phyloP scores from a whole-genome alignment of 2,797 vertebrate genomes.

The Hybognathus amarus region DNA sequence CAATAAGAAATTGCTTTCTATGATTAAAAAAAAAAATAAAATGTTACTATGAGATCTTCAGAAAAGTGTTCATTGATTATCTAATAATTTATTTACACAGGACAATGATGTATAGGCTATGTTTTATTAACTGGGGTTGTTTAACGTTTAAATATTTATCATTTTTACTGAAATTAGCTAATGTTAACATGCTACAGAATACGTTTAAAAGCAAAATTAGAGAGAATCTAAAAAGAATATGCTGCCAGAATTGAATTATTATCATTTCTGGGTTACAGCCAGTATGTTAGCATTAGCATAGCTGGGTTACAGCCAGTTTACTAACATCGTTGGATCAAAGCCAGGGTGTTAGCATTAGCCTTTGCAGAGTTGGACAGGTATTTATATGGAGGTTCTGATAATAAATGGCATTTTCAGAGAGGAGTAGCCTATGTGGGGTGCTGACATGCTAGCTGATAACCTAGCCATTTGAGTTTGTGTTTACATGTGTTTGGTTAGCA shows the following conservation, averaged over 20 bases:
- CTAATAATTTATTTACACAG: background rate
- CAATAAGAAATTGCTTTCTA: background rate
- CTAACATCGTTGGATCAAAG: background rate
- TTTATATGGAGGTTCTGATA: constrained; percentile 33
- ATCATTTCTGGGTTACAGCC: background rate
- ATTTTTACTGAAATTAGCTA: background rate
- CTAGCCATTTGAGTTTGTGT: constrained; percentile 1
- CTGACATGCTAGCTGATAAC: constrained; percentile 32
- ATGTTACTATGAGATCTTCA: background rate
- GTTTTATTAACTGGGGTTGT: background rate
- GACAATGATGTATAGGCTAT: too few species aligned
- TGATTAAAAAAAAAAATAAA: too few species aligned
- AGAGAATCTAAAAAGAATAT: background rate
- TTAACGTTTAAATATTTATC: background rate
- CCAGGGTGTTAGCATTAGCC: constrained; percentile 22
- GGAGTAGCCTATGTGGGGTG: background rate
- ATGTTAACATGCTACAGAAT: background rate
- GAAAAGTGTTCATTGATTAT: background rate
- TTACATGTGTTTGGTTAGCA: background rate
- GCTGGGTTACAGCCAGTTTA: constrained; percentile 27
- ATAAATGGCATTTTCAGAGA: constrained; percentile 25
- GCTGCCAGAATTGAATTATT: constrained; percentile 3
- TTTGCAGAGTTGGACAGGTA: background rate
- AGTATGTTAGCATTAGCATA: constrained; percentile 30
- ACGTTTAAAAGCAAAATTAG: background rate